These are phyloP conservation scores for Holocentrus rufus DNA, from an alignment of 2,797 vertebrate genomes.

Conservation along the genomic window DNA sequence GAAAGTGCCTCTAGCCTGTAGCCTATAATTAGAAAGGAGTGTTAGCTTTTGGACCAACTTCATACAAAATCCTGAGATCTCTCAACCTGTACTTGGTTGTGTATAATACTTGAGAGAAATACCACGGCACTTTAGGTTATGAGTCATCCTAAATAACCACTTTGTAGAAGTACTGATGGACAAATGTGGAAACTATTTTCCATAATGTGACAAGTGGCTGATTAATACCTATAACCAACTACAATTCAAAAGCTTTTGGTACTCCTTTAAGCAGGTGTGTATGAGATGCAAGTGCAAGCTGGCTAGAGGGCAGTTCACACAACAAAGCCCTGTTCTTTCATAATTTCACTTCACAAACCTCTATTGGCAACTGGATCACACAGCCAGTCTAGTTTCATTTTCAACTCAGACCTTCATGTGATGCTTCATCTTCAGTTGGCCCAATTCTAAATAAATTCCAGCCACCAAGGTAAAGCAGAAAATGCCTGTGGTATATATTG, in stretches of 20 bases:
- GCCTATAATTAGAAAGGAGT: conserved; percentile 70
- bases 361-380: background rate
- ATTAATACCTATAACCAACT: conserved; percentile 3
- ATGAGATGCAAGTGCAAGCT: conserved; percentile 5
- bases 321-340: background rate
- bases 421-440: too few species aligned
- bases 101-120: conserved; percentile 21
- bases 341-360: background rate
- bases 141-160: conserved; percentile 44
- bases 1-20: conserved; percentile 53
- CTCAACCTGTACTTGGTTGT: conserved; percentile 51
- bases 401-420: background rate
- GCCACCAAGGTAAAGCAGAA: too few species aligned
- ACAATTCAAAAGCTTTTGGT: background rate
- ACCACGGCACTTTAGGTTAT: conserved; percentile 11
- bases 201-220: background rate
- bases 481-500: too few species aligned
- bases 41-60: conserved; percentile 59
- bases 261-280: background rate
- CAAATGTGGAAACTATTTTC: conserved; percentile 36
- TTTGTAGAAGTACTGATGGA: conserved; percentile 19
- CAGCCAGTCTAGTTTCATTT: background rate
- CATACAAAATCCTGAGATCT: conserved; percentile 52
- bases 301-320: background rate
- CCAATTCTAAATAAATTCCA: too few species aligned